phyloP scores from a whole-genome alignment of 2,113 vertebrate genomes.

The Telmatochromis bifrenatus region DNA sequence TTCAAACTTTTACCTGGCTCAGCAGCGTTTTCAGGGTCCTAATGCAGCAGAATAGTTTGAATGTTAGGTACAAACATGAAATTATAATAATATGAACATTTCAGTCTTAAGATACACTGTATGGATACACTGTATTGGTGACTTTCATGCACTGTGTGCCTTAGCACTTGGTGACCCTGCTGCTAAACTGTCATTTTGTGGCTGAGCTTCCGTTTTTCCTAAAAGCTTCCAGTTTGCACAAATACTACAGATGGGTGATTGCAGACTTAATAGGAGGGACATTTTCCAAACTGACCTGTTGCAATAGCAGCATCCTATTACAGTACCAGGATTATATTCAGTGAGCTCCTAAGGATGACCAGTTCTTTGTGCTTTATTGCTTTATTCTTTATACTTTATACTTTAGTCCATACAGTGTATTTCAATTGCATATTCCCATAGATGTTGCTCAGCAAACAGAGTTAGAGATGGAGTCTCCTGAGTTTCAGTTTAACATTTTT shows the following conservation, averaged over 20 bases:
- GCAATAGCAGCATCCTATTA: rapidly evolving
- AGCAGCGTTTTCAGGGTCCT: not conserved
- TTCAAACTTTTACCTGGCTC: not conserved
- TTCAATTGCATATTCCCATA: slow-evolving; percentile 25
- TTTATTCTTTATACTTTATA: not conserved
- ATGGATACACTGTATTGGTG: not conserved
- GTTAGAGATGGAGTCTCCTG: slow-evolving; percentile 18
- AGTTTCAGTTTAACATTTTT: not conserved
- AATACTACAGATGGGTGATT: not conserved
- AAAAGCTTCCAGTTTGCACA: not conserved
- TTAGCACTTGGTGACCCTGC: not conserved
- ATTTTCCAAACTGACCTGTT: not conserved
- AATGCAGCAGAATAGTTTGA: not conserved
- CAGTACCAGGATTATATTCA: not conserved
- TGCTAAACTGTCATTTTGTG: not conserved
- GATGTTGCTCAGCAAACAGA: slow-evolving; percentile 49
- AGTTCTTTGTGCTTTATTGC: not conserved
- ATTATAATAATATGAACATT: not conserved
- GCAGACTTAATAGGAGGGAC: not conserved
- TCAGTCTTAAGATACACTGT: not conserved
- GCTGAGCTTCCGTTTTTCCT: not conserved
- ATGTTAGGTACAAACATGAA: not conserved
- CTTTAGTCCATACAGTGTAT: slow-evolving; percentile 3
- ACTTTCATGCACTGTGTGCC: not conserved
- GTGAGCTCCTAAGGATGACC: not conserved